Evolutionary conservation across 1,140 invertebrate species (phyloP).

Genomic region (Panagrolaimus sp.): DNA sequence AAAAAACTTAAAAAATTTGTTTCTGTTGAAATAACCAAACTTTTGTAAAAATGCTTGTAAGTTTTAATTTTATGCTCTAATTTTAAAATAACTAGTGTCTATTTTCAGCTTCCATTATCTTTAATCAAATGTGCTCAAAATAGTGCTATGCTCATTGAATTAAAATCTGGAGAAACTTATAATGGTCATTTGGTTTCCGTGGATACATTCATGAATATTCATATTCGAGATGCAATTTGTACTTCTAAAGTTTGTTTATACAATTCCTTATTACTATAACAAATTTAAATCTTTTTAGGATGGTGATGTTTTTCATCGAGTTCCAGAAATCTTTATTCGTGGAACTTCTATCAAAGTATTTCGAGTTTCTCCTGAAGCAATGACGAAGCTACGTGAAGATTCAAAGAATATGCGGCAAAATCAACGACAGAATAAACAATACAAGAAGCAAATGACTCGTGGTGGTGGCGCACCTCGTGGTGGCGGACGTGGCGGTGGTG

Average conservation of each 20-base stretch:
- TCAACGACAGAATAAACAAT: conserved; percentile 46
- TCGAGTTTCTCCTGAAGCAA: conserved; percentile 86
- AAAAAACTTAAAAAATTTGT: too few species aligned
- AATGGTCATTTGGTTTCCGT: conserved; percentile 97
- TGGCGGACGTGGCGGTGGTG: conserved; percentile 32
- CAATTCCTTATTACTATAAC: too few species aligned
- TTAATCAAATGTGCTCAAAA: conserved; percentile 83
- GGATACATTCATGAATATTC: conserved; percentile 99
- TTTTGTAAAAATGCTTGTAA: too few species aligned
- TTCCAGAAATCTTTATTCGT: conserved; percentile 95
- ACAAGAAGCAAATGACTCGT: conserved; percentile 44
- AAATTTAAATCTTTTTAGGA: conserved; percentile 67
- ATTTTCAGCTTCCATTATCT: conserved; percentile 72
- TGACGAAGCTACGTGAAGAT: conserved; percentile 59
- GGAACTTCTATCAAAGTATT: conserved; percentile 99
- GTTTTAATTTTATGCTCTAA: background rate
- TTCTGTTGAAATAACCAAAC: too few species aligned
- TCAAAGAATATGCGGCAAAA: conserved; percentile 57
- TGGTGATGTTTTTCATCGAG: conserved; percentile 97
- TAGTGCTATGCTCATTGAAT: conserved; percentile 92
- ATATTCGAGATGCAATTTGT: conserved; percentile 95
- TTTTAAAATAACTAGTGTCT: background rate
- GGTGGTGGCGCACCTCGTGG: conserved; percentile 27
- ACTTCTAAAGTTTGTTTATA: conserved; percentile 70
- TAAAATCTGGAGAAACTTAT: conserved; percentile 99